Conservation (phyloP, 2,888 invertebrate species). For the Cosmia pyralina region DNA sequence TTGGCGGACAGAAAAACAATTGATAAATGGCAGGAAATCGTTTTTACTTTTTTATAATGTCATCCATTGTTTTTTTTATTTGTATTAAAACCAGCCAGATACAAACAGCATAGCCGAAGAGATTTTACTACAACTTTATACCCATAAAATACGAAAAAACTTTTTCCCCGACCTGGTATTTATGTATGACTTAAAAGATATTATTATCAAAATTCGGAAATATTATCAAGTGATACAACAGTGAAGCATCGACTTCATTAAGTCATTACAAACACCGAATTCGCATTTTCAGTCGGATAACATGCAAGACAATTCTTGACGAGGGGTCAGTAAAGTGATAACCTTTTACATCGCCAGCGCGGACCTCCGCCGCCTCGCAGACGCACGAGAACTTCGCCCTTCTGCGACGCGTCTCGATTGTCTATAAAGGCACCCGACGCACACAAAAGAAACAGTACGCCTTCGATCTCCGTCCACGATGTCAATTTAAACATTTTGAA, state of each 20-base stretch:
- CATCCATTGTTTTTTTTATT: too few relatives aligned
- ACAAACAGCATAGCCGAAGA: too few relatives aligned
- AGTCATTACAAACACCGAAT: slow-evolving; percentile 65
- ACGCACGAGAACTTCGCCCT: slow-evolving; percentile 82
- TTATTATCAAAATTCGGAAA: slow-evolving; percentile 22
- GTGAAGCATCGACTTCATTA: slow-evolving; percentile 21
- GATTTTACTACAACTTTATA: too few relatives aligned
- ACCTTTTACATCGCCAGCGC: slow-evolving; percentile 75
- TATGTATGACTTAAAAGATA: neutral
- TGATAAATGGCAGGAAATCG: too few relatives aligned
- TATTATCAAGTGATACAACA: neutral
- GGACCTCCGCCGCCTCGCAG: slow-evolving; percentile 81
- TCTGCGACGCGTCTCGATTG: slow-evolving; percentile 80
- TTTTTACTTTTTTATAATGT: too few relatives aligned
- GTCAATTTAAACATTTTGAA: slow-evolving; percentile 77
- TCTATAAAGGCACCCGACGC: slow-evolving; percentile 86
- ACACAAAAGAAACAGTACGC: slow-evolving; percentile 86
- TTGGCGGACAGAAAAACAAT: too few relatives aligned
- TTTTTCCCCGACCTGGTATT: too few relatives aligned
- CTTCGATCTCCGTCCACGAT: slow-evolving; percentile 85
- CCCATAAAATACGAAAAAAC: too few relatives aligned
- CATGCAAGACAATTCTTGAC: slow-evolving; percentile 73
- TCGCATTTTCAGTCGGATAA: slow-evolving; percentile 71
- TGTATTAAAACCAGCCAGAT: too few relatives aligned
- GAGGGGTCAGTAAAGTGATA: slow-evolving; percentile 81